Percentiles rank a stretch among this genome's conserved stretches.
Evolutionary conservation across 2,797 vertebrate species (phyloP).

Genomic region (Toxotes lorentzi): DNA sequence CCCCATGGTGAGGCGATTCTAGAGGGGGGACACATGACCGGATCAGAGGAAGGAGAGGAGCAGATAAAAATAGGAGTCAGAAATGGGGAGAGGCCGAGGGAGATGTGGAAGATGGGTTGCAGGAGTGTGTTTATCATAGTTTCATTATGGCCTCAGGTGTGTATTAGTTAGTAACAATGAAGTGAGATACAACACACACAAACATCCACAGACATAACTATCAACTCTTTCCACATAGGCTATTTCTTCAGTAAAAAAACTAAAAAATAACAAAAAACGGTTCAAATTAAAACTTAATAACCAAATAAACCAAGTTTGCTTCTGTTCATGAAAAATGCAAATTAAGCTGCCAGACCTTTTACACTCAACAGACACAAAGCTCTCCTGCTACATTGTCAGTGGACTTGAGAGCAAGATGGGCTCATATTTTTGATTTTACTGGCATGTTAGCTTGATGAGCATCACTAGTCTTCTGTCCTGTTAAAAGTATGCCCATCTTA

Average conservation of each 20-base stretch:
- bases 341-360: neutral
- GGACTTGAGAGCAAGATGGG: too few relatives aligned
- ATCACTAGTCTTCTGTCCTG: too few relatives aligned
- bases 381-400: neutral
- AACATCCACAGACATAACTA: neutral
- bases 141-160: neutral
- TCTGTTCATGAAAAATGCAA: neutral
- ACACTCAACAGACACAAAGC: neutral
- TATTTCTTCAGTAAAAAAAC: neutral
- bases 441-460: too few relatives aligned
- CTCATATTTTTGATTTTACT: too few relatives aligned
- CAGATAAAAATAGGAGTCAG: neutral
- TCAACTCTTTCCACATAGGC: neutral
- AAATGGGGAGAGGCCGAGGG: neutral
- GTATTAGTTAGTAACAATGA: neutral
- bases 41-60: neutral
- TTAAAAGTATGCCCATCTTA: too few relatives aligned
- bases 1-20: constrained; percentile 85
- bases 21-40: constrained; percentile 3
- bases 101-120: neutral
- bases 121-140: neutral
- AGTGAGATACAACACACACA: neutral
- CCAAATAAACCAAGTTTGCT: neutral
- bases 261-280: too few relatives aligned
- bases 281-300: too few relatives aligned